Conservation (phyloP, 2,113 vertebrate genomes). For the Podarcis raffonei region DNA sequence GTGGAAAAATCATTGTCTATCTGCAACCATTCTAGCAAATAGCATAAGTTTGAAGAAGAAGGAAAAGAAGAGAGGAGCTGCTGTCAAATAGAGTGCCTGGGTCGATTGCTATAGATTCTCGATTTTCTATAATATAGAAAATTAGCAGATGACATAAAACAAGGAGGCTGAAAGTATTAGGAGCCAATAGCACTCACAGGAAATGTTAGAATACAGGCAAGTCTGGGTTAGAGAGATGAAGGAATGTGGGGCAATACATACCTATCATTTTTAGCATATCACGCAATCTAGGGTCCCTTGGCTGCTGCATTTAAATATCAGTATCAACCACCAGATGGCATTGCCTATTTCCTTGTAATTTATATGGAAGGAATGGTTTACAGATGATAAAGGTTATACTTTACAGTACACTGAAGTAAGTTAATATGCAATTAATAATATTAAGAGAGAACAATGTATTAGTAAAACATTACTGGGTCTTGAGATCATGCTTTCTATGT, state of each 20-base stretch:
- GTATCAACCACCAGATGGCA: constrained; percentile 31
- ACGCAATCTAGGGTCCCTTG: constrained; percentile 39
- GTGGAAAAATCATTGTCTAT: neutral
- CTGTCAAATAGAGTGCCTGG: neutral
- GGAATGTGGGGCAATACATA: too few species aligned
- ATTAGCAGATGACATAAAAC: neutral
- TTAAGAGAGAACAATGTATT: neutral
- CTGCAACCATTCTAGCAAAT: neutral
- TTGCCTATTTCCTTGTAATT: constrained; percentile 44
- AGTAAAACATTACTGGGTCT: neutral
- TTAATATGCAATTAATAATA: neutral
- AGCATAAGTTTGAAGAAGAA: neutral
- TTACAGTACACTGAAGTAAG: constrained; percentile 19
- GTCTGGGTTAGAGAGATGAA: neutral
- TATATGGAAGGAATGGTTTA: neutral
- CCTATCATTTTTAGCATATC: too few species aligned
- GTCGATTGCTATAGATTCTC: neutral
- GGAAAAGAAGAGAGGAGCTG: neutral
- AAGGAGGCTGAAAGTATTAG: neutral
- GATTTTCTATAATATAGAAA: neutral
- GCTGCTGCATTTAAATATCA: constrained; percentile 34
- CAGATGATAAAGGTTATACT: constrained; percentile 4
- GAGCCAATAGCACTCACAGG: neutral
- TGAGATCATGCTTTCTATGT: neutral
- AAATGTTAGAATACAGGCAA: neutral